Evolutionary conservation across 2,113 vertebrate genomes (phyloP).

Genomic region (Chrysemys picta): DNA sequence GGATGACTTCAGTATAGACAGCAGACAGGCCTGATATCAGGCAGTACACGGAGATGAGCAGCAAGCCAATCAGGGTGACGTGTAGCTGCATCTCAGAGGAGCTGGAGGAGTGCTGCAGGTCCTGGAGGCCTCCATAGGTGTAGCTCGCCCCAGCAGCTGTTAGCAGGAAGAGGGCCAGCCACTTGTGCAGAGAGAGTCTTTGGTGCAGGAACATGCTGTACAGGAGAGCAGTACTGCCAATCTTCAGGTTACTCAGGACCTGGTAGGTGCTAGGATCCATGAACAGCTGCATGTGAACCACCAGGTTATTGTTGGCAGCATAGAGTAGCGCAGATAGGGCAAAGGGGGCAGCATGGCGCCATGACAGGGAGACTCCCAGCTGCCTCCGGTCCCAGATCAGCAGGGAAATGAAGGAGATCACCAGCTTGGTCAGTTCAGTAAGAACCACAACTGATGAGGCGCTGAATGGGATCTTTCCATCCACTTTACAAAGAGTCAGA

Average conservation of each 20-base stretch:
- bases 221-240: slow-evolving; percentile 88
- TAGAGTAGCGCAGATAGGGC: slow-evolving; percentile 91
- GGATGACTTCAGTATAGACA: slow-evolving; percentile 89
- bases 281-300: slow-evolving; percentile 91
- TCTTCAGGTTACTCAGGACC: slow-evolving; percentile 93
- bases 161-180: slow-evolving; percentile 86
- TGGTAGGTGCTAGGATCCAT: slow-evolving; percentile 98
- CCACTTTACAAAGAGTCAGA: slow-evolving; percentile 86
- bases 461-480: slow-evolving; percentile 87
- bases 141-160: slow-evolving; percentile 84
- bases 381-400: slow-evolving; percentile 52
- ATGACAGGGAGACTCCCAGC: not conserved
- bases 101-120: not conserved
- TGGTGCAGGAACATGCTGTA: slow-evolving; percentile 87
- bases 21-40: slow-evolving; percentile 90
- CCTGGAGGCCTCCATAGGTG: slow-evolving; percentile 84
- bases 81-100: slow-evolving; percentile 66
- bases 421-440: slow-evolving; percentile 87
- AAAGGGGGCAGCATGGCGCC: slow-evolving; percentile 80
- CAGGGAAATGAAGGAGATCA: slow-evolving; percentile 80
- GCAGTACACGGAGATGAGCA: slow-evolving; percentile 87
- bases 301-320: slow-evolving; percentile 94
- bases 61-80: slow-evolving; percentile 84
- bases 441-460: slow-evolving; percentile 88
- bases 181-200: slow-evolving; percentile 79